Conservation (phyloP, 2,113 vertebrate species). For the Cyprinodon variegatus region DNA sequence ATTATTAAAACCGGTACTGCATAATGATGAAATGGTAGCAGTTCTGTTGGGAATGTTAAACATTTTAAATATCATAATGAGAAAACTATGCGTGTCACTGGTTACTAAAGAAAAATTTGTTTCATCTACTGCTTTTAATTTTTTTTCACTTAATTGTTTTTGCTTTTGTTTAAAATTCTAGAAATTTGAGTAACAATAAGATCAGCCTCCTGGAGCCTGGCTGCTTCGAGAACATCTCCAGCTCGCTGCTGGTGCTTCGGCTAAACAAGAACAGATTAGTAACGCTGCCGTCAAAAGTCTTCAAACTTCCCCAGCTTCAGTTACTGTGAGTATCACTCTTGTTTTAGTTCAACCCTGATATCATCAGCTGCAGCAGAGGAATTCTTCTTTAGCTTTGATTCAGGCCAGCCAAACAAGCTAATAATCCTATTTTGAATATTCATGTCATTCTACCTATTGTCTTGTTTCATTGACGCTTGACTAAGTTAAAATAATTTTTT, state of each 20-base stretch:
- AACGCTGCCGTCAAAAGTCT: slow-evolving; percentile 89
- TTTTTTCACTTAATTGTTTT: slow-evolving; percentile 15
- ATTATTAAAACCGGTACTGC: background rate
- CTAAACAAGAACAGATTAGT: slow-evolving; percentile 93
- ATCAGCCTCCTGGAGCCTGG: slow-evolving; percentile 91
- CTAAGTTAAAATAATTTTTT: background rate
- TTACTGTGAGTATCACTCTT: slow-evolving; percentile 87
- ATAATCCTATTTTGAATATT: background rate
- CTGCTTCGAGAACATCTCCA: slow-evolving; percentile 95
- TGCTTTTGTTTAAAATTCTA: slow-evolving; percentile 52
- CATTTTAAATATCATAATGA: slow-evolving; percentile 1
- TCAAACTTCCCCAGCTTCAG: slow-evolving; percentile 91
- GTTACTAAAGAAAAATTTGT: background rate
- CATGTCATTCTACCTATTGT: background rate
- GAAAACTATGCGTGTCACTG: background rate
- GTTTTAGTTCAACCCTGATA: background rate
- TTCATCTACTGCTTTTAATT: background rate
- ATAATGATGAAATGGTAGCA: background rate
- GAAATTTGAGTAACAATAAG: slow-evolving; percentile 97
- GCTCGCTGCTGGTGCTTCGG: slow-evolving; percentile 90
- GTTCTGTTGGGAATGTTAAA: background rate
- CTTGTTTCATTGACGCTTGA: background rate
- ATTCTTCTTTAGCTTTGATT: background rate
- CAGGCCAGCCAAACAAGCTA: background rate
- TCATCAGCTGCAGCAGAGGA: background rate